These are phyloP conservation scores for Anabacerthia variegaticeps DNA, from an alignment of 2,797 vertebrate genomes.

Conservation along the genomic window DNA sequence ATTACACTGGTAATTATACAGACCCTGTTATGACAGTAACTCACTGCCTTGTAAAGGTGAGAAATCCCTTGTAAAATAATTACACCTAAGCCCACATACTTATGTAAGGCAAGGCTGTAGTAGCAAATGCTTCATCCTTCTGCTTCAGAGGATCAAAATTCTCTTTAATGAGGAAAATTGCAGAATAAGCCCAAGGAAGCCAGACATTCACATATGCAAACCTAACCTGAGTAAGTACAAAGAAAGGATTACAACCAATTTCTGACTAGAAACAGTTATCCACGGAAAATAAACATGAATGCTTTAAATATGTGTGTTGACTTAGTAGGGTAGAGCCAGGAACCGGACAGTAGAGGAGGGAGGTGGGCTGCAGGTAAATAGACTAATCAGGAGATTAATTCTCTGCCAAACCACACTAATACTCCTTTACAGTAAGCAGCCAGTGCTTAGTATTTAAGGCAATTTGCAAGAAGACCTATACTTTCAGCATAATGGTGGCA, in stretches of 20 bases:
- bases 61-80: not conserved
- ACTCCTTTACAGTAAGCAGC: not conserved
- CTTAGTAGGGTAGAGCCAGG: not conserved
- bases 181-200: not conserved
- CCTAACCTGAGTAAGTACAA: not conserved
- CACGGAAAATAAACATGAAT: not conserved
- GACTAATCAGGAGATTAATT: not conserved
- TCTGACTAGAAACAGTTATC: not conserved
- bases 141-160: not conserved
- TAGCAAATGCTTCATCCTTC: not conserved
- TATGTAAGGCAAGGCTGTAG: not conserved
- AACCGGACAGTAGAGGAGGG: not conserved
- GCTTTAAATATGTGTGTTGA: not conserved
- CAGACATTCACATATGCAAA: not conserved
- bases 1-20: not conserved
- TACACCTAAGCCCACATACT: not conserved
- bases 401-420: not conserved
- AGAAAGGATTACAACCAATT: not conserved
- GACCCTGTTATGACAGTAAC: not conserved
- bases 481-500: not conserved
- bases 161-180: not conserved
- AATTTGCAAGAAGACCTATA: not conserved
- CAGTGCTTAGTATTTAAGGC: not conserved
- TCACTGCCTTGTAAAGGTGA: not conserved
- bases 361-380: not conserved